Evolutionary conservation across 2,113 vertebrate species (phyloP), one percentile per base, ranked within the genome.

Genomic region (Tetrax tetrax): DNA sequence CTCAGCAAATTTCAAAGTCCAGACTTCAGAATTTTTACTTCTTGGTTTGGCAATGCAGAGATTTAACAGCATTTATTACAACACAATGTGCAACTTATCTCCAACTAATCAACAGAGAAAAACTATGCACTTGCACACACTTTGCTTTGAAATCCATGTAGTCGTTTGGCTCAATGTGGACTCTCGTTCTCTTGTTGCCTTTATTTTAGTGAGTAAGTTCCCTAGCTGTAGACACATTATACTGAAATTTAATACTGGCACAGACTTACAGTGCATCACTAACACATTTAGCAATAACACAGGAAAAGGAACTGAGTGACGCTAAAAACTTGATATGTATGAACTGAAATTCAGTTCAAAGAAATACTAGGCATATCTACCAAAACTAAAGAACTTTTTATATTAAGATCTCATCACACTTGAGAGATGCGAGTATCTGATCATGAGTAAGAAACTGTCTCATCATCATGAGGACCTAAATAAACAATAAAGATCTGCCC

Each of bases 111-210:
- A 74, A 41, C 9, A 22, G 22, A 65, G 70, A 59, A 64, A 2
- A 28, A 10, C 15, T 12, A 1, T 4, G 10, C 41, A 33, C 41
- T 6, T 5, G 14, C 14, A 11, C 29, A 25, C 11, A 16, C 9
- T 22, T 1, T 0, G 4, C 7, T 38, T 41, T 14, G 51, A 75
- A 84, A 87, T 43, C 21, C 25, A 31, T 0, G 6, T 13, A 78
- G n/a, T 18, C n/a, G 14, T 17, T n/a, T 12, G 60, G 16, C 61
- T 85, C n/a, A 13, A 12, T 5, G 37, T n/a, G 25, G 50, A 3
- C 37, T 70, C 35, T 53, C 15, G 23, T 37, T 47, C 41, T 70
- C 24, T 4, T 41, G 51, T 22, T 3, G 1, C 35, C 31, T 53
- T 43, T 45, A 25, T 54, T 65, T 53, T 33, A 59, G 9, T 14